Percentiles rank a stretch among this genome's conserved stretches.
Conservation (phyloP, 2,797 vertebrate species). For the Chiloscyllium punctatum region DNA sequence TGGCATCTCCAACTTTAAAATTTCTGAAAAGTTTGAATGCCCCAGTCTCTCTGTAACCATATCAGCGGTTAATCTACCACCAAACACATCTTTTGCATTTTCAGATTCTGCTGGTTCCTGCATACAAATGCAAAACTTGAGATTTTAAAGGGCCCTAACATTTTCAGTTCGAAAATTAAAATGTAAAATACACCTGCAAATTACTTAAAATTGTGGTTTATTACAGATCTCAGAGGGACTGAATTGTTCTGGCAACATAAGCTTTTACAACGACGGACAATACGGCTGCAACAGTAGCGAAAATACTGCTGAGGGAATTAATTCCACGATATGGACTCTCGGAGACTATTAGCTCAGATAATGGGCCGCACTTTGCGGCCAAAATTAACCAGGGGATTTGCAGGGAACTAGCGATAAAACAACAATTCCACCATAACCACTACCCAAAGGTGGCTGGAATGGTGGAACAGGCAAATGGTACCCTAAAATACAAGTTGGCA, state of each 20-base stretch:
- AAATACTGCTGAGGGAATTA: too few relatives aligned
- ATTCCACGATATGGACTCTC: too few relatives aligned
- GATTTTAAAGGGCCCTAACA: neutral
- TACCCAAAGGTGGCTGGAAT: too few relatives aligned
- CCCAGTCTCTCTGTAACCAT: conserved; percentile 76
- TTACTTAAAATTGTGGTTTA: neutral
- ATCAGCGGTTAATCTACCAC: conserved; percentile 74
- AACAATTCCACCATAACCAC: too few relatives aligned
- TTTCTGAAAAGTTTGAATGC: conserved; percentile 66
- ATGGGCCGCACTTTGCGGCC: too few relatives aligned
- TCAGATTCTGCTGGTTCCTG: conserved; percentile 71
- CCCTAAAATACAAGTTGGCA: too few relatives aligned
- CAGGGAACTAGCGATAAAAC: too few relatives aligned
- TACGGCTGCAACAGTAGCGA: too few relatives aligned
- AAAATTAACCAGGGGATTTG: too few relatives aligned
- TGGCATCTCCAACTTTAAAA: conserved; percentile 67
- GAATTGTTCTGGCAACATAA: neutral
- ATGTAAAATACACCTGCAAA: neutral
- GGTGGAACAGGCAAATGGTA: too few relatives aligned
- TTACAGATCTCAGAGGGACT: neutral
- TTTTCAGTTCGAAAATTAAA: neutral
- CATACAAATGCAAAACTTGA: neutral
- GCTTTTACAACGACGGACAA: too few relatives aligned
- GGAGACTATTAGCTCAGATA: too few relatives aligned
- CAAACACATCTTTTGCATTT: conserved; percentile 73